Base-by-base conservation (phyloP, 1,140 invertebrate genomes). In the Scylla paramamosain region DNA sequence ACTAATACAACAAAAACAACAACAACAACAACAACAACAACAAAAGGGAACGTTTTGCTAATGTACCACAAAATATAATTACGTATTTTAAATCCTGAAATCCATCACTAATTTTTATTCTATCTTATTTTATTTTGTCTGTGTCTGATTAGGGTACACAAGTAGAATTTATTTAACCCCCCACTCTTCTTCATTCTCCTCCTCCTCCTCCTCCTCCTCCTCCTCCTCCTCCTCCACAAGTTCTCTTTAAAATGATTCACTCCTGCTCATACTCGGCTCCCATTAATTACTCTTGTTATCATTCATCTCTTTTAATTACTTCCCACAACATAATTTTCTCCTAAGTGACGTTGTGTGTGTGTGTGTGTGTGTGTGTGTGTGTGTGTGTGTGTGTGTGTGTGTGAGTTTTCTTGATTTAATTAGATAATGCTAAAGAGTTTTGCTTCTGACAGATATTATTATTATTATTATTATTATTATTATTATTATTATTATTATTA, bases 281-380 rank as follows among this genome's bases (percentile, higher is more conserved):
- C 67, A 77, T 77, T 77, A 77, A 77, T 77, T 77, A 77, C 67
- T 77, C 67, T n/a, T 77, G 67, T 77, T 77, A 77, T 77, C 67
- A 77, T 77, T 77, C 67, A 77, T 77, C 67, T 77, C 67, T 77
- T 77, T 77, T 77, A 77, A 77, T 77, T 77, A 77, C 67, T 77
- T 77, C 67, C 67, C 67, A 77, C 67, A 77, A 77, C 67, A 77
- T 77, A 77, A 77, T 77, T 77, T 77, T 77, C 67, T 77, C 67
- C 20, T 12, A 77, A 77, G 67, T n/a, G 16, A 77, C 67, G 67
- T 77, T 39, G 67, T 77, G 67, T 77, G 67, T 77, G 67, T 77
- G 67, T 77, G 67, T 77, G 67, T 77, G 67, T 77, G 67, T 59
- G 67, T 77, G 67, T 77, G 67, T 77, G 67, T 77, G 67, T 77